Conservation (phyloP, 2,113 vertebrate species). For the Cryptomyrus ogoouensis region DNA sequence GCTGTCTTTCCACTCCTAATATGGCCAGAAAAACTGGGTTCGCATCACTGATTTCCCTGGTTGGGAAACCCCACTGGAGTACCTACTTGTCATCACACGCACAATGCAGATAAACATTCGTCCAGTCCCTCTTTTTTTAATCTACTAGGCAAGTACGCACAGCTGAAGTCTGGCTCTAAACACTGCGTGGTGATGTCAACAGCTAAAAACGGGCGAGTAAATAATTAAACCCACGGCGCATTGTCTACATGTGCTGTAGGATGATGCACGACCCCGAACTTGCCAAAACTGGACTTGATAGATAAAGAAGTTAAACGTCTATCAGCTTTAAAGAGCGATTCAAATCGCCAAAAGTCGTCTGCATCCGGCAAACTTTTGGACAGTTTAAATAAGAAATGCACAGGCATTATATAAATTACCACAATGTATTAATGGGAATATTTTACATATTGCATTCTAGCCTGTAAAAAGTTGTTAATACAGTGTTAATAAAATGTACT, state of each 20-base stretch:
- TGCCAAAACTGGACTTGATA: background rate
- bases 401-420: background rate
- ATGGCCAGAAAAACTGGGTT: background rate
- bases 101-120: background rate
- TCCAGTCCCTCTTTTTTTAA: background rate
- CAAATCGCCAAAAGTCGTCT: background rate
- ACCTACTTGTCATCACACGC: background rate
- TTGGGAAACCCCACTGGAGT: background rate
- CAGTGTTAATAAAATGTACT: background rate
- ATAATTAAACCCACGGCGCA: background rate
- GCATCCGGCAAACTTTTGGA: background rate
- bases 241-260: background rate
- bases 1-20: constrained; percentile 12
- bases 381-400: background rate
- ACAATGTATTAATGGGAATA: background rate
- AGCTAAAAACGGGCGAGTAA: background rate
- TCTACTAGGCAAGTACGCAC: background rate
- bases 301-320: background rate
- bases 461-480: background rate
- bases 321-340: background rate
- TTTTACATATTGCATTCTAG: background rate
- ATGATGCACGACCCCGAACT: background rate
- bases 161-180: background rate
- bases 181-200: background rate
- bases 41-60: background rate